Evolutionary conservation across 2,888 invertebrate genomes (phyloP), one percentile per base, ranked within the genome.

Genomic region (Platypus cylindrus): DNA sequence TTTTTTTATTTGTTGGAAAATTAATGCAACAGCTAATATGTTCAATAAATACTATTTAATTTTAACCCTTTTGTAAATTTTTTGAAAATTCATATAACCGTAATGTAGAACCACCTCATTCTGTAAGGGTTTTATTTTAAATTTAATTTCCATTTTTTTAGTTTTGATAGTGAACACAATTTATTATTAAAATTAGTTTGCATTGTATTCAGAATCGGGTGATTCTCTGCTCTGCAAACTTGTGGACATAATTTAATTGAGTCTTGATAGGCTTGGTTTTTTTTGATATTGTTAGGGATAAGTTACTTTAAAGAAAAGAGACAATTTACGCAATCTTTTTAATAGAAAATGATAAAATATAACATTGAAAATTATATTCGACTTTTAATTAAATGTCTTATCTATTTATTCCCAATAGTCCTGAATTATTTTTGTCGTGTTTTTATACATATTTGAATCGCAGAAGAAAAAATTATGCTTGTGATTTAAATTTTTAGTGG

Each of bases 41-140:
- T 55, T 55, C 54, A 54, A 55, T 52, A 53, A 54, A 54, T 44
- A 46, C 47, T 51, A 52, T 53, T 53, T 54, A 50, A 53, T 52
- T 53, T 53, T 51, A 51, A 49, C 46, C 38, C 25, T 46, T n/a
- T 49, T 53, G 52, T 53, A 55, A 53, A 51, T 49, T 54, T 53
- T 49, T 48, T 47, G 51, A 41, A 39, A 41, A 38, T 31, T 36
- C 37, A 37, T 37, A 44, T 49, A 44, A 47, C 47, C 49, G 44
- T 46, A 44, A n/a, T 43, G 17, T 30, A 44, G 51, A 49, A 51
- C 46, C 51, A 48, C 51, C 52, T 48, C 36, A 45, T 51, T 52
- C 51, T 48, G 43, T 12, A n/a, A 11, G 13, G 8, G 16, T 24
- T 12, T 26, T 26, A 26, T 26, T 26, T 26, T 11, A 5, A 32